A percentile compares a stretch with the other conserved stretches of the same genome.
These are phyloP conservation scores for Rutilus rutilus DNA, from an alignment of 2,113 vertebrate genomes.

Conservation along the genomic window DNA sequence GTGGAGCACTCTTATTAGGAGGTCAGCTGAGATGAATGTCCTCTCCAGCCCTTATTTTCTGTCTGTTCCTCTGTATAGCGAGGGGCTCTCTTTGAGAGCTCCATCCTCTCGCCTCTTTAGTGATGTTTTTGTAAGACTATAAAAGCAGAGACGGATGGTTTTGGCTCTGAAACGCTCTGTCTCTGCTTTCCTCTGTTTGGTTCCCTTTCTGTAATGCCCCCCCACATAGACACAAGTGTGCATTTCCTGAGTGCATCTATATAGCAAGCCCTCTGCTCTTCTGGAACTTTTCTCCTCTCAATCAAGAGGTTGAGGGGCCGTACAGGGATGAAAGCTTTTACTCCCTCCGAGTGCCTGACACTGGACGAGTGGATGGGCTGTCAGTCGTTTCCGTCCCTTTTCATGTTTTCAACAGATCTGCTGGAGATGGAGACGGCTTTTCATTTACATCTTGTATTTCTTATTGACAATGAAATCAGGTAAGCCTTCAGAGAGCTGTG, in stretches of 20 bases:
- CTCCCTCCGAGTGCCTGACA: conserved; percentile 63
- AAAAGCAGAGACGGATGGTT: conserved; percentile 76
- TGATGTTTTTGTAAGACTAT: conserved; percentile 77
- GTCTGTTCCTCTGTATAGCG: conserved; percentile 63
- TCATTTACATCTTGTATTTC: conserved; percentile 18
- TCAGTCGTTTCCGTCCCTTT: conserved; percentile 65
- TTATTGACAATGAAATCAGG: conserved; percentile 24
- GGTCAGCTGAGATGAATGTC: conserved; percentile 69
- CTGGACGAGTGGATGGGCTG: conserved; percentile 61
- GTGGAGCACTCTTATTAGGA: conserved; percentile 67
- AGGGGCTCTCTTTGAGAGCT: conserved; percentile 59
- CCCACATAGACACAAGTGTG: conserved; percentile 63
- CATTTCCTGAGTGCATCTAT: conserved; percentile 74
- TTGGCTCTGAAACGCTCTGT: conserved; percentile 72
- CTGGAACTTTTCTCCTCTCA: conserved; percentile 70
- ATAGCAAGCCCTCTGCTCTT: conserved; percentile 64
- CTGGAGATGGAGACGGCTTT: neutral
- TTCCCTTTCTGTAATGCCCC: conserved; percentile 71
- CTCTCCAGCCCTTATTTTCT: conserved; percentile 54
- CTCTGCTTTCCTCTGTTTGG: conserved; percentile 70
- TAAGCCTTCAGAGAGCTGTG: conserved; percentile 21
- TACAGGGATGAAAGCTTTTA: conserved; percentile 71
- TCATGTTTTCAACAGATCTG: conserved; percentile 64
- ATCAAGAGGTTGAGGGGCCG: conserved; percentile 70
- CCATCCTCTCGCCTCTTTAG: conserved; percentile 71